phyloP scores from a whole-genome alignment of 1,140 invertebrate species.

The Monochamus saltuarius region DNA sequence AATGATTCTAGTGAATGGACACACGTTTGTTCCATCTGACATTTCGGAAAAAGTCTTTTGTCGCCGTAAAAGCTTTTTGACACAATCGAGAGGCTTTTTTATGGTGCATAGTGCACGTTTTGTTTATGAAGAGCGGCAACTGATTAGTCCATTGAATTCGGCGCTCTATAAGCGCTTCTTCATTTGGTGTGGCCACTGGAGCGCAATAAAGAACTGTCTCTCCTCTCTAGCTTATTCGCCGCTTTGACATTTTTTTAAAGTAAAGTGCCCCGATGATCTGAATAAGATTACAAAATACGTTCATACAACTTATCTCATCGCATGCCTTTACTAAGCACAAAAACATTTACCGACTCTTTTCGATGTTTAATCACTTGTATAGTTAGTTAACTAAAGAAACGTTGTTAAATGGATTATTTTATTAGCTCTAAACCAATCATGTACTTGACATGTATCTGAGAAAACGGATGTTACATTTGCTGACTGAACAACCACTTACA shows the following conservation, averaged over 20 bases:
- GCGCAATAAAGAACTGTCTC: slow-evolving; percentile 32
- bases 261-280: slow-evolving; percentile 3
- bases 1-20: slow-evolving; percentile 50
- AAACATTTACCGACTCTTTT: too few species aligned
- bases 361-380: too few species aligned
- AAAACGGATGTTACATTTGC: too few species aligned
- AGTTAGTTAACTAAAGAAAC: too few species aligned
- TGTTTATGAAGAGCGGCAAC: slow-evolving; percentile 43
- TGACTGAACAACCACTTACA: too few species aligned
- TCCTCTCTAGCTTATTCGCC: slow-evolving; percentile 17
- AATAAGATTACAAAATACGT: too few species aligned
- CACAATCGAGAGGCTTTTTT: slow-evolving; percentile 46
- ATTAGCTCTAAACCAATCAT: too few species aligned
- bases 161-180: slow-evolving; percentile 27
- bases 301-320: too few species aligned
- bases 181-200: slow-evolving; percentile 28
- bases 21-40: slow-evolving; percentile 48
- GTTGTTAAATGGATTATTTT: too few species aligned
- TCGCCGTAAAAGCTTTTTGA: slow-evolving; percentile 52
- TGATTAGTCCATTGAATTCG: slow-evolving; percentile 46
- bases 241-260: slow-evolving; percentile 34
- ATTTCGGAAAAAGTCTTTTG: slow-evolving; percentile 47
- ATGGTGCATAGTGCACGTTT: slow-evolving; percentile 34
- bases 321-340: too few species aligned
- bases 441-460: too few species aligned